A percentile compares a stretch with the other conserved stretches of the same genome.
These are phyloP conservation scores for Brenthis daphne DNA, from an alignment of 2,888 invertebrate species.

Conservation along the genomic window DNA sequence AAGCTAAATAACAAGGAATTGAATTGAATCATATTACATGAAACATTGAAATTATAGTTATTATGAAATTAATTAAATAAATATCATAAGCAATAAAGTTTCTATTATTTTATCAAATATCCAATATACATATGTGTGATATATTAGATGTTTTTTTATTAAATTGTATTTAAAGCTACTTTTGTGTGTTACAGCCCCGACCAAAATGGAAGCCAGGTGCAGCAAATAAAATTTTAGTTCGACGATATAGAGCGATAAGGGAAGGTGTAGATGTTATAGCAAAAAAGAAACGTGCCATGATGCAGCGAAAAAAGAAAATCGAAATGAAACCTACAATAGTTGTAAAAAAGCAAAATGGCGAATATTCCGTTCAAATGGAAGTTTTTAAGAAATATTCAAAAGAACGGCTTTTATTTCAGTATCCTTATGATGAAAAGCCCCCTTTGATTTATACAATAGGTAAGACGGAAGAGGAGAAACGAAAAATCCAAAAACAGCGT, in stretches of 20 bases:
- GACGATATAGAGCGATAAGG: conserved; percentile 62
- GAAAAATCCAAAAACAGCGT: conserved; percentile 61
- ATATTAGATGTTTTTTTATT: too few relatives aligned
- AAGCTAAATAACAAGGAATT: too few relatives aligned
- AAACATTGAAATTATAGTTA: too few relatives aligned
- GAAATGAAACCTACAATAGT: conserved; percentile 69
- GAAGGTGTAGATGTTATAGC: conserved; percentile 65
- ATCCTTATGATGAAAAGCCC: conserved; percentile 73
- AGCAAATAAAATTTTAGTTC: conserved; percentile 63
- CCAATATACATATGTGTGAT: too few relatives aligned
- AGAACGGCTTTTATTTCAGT: conserved; percentile 66
- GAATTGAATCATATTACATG: too few relatives aligned
- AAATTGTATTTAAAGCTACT: neutral
- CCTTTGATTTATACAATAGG: conserved; percentile 70
- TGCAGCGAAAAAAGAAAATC: conserved; percentile 68
- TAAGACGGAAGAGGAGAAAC: conserved; percentile 67
- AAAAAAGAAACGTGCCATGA: conserved; percentile 69
- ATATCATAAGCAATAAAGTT: too few relatives aligned
- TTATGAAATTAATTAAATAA: too few relatives aligned
- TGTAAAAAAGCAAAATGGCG: conserved; percentile 67
- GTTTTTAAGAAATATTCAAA: conserved; percentile 75
- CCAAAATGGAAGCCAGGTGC: conserved; percentile 76
- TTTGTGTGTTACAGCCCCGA: conserved; percentile 53
- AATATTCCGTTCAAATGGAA: conserved; percentile 74
- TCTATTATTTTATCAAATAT: too few relatives aligned